These are phyloP conservation scores for Melieria picta DNA, from an alignment of 2,888 invertebrate genomes.

Conservation along the genomic window DNA sequence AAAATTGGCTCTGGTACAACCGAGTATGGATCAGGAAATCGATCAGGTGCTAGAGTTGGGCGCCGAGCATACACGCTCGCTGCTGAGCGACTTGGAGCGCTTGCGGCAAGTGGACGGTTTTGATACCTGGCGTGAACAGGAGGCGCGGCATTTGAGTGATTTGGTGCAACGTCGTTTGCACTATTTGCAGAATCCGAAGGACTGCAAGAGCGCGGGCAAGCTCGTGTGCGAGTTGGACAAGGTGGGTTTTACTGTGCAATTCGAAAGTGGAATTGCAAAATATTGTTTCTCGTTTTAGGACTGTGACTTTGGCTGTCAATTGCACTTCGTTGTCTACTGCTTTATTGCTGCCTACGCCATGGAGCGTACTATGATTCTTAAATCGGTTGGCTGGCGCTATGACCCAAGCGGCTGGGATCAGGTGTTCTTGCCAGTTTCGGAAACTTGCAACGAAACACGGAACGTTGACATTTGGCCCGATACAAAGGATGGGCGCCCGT, in stretches of 20 bases:
- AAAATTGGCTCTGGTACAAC: constrained; percentile 64
- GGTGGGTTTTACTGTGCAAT: constrained; percentile 66
- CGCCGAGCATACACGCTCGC: constrained; percentile 80
- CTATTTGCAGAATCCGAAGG: constrained; percentile 88
- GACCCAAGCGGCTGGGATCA: constrained; percentile 93
- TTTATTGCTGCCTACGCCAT: constrained; percentile 96
- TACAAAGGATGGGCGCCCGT: constrained; percentile 78
- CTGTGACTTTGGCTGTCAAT: constrained; percentile 98
- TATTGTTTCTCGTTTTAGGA: constrained; percentile 69
- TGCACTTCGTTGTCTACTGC: constrained; percentile 97
- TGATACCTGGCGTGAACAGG: constrained; percentile 82
- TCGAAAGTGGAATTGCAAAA: neutral
- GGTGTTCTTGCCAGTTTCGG: constrained; percentile 90
- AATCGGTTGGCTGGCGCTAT: constrained; percentile 95
- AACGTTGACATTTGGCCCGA: constrained; percentile 85
- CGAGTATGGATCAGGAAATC: constrained; percentile 72
- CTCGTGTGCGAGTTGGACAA: constrained; percentile 96
- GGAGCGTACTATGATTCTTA: constrained; percentile 89
- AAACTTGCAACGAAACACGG: constrained; percentile 79
- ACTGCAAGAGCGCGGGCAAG: constrained; percentile 88
- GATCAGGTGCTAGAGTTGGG: constrained; percentile 75
- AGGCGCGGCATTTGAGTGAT: constrained; percentile 82
- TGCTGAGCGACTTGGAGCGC: constrained; percentile 77
- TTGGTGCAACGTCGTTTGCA: constrained; percentile 84
- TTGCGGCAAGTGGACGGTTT: constrained; percentile 81